phyloP scores from a whole-genome alignment of 2,797 vertebrate genomes.

The Oryzias sinensis region DNA sequence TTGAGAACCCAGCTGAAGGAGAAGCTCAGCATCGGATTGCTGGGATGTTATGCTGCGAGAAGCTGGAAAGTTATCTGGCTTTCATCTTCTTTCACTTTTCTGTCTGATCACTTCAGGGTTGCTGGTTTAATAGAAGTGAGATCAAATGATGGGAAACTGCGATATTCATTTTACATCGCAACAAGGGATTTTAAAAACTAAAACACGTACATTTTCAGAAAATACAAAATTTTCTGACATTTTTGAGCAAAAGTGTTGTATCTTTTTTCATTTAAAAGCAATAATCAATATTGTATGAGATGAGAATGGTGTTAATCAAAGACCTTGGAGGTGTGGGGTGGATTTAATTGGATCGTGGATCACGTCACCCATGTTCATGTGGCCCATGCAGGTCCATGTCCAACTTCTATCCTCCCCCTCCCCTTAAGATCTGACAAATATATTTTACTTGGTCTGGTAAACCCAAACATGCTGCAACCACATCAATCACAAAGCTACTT shows the following conservation, averaged over 20 bases:
- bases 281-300: slow-evolving; percentile 50
- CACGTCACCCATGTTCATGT: slow-evolving; percentile 55
- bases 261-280: slow-evolving; percentile 41
- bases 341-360: slow-evolving; percentile 44
- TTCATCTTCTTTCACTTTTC: slow-evolving; percentile 5
- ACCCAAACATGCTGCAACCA: slow-evolving; percentile 68
- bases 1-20: slow-evolving; percentile 17
- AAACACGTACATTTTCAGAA: slow-evolving; percentile 28
- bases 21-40: not conserved
- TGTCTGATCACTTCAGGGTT: slow-evolving; percentile 35
- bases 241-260: slow-evolving; percentile 21
- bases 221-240: slow-evolving; percentile 35
- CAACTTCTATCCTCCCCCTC: slow-evolving; percentile 30
- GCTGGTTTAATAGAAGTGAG: slow-evolving; percentile 56
- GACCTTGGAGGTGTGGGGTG: slow-evolving; percentile 16
- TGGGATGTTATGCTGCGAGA: slow-evolving; percentile 28
- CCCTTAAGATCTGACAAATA: slow-evolving; percentile 23
- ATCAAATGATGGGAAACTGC: slow-evolving; percentile 50
- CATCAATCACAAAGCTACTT: slow-evolving; percentile 78
- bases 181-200: slow-evolving; percentile 28
- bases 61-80: slow-evolving; percentile 29
- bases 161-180: slow-evolving; percentile 23
- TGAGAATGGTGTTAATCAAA: slow-evolving; percentile 37
- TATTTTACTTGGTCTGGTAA: slow-evolving; percentile 49
- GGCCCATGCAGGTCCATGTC: slow-evolving; percentile 66